Evolutionary conservation across 2,113 vertebrate genomes (phyloP), one percentile per base, ranked within the genome.

Genomic region (Genyomyrus donnyi): DNA sequence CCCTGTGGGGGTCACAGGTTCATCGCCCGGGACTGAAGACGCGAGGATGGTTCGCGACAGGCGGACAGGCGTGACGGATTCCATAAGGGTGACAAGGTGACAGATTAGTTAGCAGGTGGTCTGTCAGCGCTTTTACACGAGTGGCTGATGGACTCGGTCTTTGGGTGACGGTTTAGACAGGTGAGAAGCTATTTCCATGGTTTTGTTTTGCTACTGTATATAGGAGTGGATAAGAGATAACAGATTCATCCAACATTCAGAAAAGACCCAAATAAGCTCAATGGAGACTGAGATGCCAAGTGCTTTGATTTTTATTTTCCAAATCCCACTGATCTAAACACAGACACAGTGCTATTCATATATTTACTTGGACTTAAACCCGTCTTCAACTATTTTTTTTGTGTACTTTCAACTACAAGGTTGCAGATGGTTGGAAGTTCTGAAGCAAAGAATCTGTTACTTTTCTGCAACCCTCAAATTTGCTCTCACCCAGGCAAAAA

Each of bases 1-100:
- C 42, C 27, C 88, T n/a, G 35, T 6, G 42, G 88, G 83, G 88
- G 88, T 74, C 88, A 88, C 21, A 45, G 88, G 58, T 88, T 88
- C 88, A 88, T 27, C 11, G 31, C 35, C 53, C 39, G 42, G 46
- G 49, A 88, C 53, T 3, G 7, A 48, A 58, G 86, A 49, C 3
- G 84, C 8, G 46, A 8, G 74, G 35, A 42, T 42, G 35, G 19
- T 80, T 80, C 5, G 35, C 35, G 74, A 80, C 74, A 80, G 74
- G 74, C 35, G 35, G 31, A 17, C 74, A 35, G 17, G 74, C 74
- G 5, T 80, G 74, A 42, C 17, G 39, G 35, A 39, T 39, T 80
- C 35, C 74, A 80, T 42, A 80, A 42, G 74, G 74, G 35, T 42
- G 74, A 80, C 74, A 80, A 39, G 13, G 15, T 80, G 74, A 42